phyloP scores from a whole-genome alignment of 2,113 vertebrate genomes.

The Hirundichthys speculiger region DNA sequence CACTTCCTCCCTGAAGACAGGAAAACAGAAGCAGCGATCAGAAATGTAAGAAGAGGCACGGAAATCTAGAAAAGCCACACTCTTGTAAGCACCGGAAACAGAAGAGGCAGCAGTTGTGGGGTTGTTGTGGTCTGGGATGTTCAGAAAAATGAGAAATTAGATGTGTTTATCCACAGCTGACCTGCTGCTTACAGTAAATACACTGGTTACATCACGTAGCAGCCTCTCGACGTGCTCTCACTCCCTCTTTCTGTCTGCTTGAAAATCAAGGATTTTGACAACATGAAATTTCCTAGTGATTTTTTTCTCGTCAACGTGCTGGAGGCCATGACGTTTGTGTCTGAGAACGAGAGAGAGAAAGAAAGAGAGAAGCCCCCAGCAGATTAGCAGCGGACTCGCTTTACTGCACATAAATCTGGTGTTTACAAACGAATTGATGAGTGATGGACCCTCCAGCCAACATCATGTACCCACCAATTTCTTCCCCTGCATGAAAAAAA shows the following conservation, averaged over 20 bases:
- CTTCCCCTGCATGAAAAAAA: conserved; percentile 47
- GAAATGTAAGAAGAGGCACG: conserved; percentile 15
- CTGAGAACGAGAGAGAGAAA: conserved; percentile 14
- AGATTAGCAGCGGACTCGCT: conserved; percentile 66
- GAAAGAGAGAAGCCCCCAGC: conserved; percentile 44
- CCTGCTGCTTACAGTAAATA: conserved; percentile 37
- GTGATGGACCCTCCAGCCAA: conserved; percentile 76
- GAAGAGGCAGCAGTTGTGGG: neutral
- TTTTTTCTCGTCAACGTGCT: conserved; percentile 49
- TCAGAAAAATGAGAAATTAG: conserved; percentile 2
- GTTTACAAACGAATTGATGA: conserved; percentile 85
- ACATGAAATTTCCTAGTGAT: conserved; percentile 59
- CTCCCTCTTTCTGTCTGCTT: conserved; percentile 3
- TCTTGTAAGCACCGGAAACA: too few species aligned
- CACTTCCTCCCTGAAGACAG: conserved; percentile 50
- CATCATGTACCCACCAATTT: conserved; percentile 68
- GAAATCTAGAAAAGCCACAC: neutral
- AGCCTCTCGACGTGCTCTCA: conserved; percentile 1
- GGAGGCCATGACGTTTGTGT: conserved; percentile 30
- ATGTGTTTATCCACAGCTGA: conserved; percentile 18
- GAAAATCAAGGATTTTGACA: conserved; percentile 34
- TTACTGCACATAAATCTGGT: conserved; percentile 79
- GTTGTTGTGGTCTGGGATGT: neutral
- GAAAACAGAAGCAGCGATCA: conserved; percentile 52
- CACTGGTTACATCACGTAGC: conserved; percentile 6